Evolutionary conservation across 92 coral and sea anemone genomes (phyloP), one percentile per base, ranked within the genome.

Genomic region (Pocillopora grandis): DNA sequence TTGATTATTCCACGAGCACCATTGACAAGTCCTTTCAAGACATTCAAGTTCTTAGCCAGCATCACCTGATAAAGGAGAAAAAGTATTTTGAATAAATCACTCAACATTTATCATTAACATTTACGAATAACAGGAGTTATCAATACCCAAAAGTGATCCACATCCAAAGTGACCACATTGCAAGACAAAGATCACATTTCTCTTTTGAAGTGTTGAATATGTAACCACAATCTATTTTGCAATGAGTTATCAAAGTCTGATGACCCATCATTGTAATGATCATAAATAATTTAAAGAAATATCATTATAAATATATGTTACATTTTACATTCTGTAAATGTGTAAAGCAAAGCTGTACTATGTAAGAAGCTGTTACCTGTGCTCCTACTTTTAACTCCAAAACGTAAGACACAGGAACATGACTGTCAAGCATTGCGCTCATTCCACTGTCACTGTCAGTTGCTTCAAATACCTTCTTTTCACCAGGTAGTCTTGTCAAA

Each of bases 1-100:
- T 80, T 85, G 33, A 97, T 84, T 23, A 97, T 86, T 15, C 99
- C 99, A 16, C 99, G 93, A 61, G 99, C 99, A 52, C 99, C 99
- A 85, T 97, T 97, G 2, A 97, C 99, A 15, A 97, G 91, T 66
- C 99, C 98, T 84, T 92, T 91, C 36, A 90, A 78, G 49, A 97
- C 96, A 90, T 96, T 93, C 69, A 96, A 89, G 84, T 96, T 96
- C 88, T 96, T 96, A 12, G 95, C 92, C 48, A 96, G 82, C 98
- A 96, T 93, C 58, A 96, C 99, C 98, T 95, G 35, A 63, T 63
- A 9, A 19, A 63, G 8, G n/a, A 18, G 31, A 63, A 63, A 5
- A 27, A 67, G 12, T 1, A 23, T 76, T 57, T 9, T n/a, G 48
- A 0, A 55, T 33, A 74, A 52, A 52, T 21, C 21, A 49, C 0